Evolutionary conservation across 2,888 invertebrate genomes (phyloP), one percentile per base, ranked within the genome.

Genomic region (Chrysodeixis includens): DNA sequence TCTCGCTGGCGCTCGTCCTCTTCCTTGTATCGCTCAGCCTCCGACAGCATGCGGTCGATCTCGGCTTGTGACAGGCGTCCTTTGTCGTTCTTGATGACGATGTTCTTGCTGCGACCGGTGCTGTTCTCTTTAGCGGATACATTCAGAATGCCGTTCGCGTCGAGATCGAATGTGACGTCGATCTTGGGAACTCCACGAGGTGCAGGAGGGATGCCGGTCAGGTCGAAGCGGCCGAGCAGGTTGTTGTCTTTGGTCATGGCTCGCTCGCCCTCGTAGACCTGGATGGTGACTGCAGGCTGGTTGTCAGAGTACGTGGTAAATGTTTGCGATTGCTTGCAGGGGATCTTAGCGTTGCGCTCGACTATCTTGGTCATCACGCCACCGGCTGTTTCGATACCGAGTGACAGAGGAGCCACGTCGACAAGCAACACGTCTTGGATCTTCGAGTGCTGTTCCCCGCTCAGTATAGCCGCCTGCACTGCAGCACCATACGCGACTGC

Each of bases 271-370:
- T 98, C 97, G 82, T 96, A 97, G 16, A 97, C 97, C 88, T 97
- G 97, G 57, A 97, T 96, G 18, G 96, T 96, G 26, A 97, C 97
- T 0, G 96, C 97, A 0, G 97, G 96, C 87, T 98, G 98, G 89
- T 98, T 98, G 92, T 98, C 98, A 0, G 97, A 90, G 86, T 97
- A 98, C 0, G 98, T 98, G 16, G 97, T 97, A 92, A 98, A 98
- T 0, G 96, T 96, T 86, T 97, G 96, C 0, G 96, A 93, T 85
- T 97, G 96, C 83, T 96, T 97, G 92, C 96, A 96, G 0, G 97
- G 97, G 72, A 97, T 97, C 81, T 96, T 95, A 7, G 96, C 92
- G 85, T 97, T 97, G 75, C 97, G 93, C 79, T 97, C 97, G 63
- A 98, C 95, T 56, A 97, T 96, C 82, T 97, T 97, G 0, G 96